Evolutionary conservation across 2,113 vertebrate genomes (phyloP).

Genomic region (Embiotoca jacksoni): DNA sequence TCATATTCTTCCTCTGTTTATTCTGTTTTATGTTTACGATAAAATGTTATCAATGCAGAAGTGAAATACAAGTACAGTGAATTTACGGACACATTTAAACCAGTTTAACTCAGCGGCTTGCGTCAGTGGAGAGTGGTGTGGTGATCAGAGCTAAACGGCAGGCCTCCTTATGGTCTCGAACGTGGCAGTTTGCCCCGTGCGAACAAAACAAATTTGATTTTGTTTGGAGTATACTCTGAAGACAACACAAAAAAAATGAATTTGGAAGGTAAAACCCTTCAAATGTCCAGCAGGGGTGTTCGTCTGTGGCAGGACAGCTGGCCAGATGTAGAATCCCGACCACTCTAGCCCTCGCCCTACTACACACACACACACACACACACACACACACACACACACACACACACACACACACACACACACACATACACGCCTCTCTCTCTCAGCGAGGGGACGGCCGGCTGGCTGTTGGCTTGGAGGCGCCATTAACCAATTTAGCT

Average conservation of each 20-base stretch:
- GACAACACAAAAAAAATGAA: conserved; percentile 27
- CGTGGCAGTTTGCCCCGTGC: conserved; percentile 13
- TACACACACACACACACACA: conserved; percentile 18
- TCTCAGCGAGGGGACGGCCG: conserved; percentile 64
- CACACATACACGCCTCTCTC: conserved; percentile 35
- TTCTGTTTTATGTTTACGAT: background rate
- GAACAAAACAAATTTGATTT: conserved; percentile 56
- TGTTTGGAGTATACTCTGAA: conserved; percentile 35
- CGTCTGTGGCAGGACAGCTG: conserved; percentile 63
- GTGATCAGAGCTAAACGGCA: conserved; percentile 6
- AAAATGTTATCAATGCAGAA: background rate
- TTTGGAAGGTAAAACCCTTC: conserved; percentile 46
- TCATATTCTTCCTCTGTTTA: background rate
- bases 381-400: conserved; percentile 28
- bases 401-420: conserved; percentile 29
- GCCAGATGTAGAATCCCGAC: conserved; percentile 71
- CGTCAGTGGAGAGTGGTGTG: background rate
- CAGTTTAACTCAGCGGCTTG: background rate
- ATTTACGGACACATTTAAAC: background rate
- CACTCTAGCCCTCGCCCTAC: background rate
- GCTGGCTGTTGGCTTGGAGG: conserved; percentile 80
- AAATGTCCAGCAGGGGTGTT: conserved; percentile 67
- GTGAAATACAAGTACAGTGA: conserved; percentile 6
- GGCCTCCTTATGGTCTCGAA: conserved; percentile 22
- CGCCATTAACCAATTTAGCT: conserved; percentile 84